Evolutionary conservation across 2,888 invertebrate genomes (phyloP).

Genomic region (Corbicula japonica): DNA sequence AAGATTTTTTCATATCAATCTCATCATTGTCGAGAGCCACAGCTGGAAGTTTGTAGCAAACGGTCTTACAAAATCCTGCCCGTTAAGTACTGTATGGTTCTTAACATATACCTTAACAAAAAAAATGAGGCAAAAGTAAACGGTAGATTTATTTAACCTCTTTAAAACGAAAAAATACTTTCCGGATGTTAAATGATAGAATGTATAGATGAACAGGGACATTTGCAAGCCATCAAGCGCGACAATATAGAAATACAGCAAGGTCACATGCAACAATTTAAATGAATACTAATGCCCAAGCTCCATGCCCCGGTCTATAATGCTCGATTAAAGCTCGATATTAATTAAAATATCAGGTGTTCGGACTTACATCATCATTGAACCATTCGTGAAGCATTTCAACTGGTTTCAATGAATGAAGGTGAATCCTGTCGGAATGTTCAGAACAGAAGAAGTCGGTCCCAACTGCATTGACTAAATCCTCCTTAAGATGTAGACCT

Average conservation of each 20-base stretch:
- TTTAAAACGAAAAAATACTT: no score
- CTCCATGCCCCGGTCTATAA: not conserved
- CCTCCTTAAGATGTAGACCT: constrained; percentile 30
- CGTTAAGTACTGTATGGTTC: no score
- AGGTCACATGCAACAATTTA: not conserved
- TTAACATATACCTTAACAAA: no score
- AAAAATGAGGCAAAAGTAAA: no score
- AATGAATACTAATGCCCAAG: not conserved
- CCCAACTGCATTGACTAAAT: not conserved
- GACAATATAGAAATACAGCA: not conserved
- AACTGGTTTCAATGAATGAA: constrained; percentile 28
- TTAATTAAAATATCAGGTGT: not conserved
- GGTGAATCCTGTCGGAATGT: constrained; percentile 33
- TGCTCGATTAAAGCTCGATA: not conserved
- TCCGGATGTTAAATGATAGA: not conserved
- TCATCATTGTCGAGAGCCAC: no score
- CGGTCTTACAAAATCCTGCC: no score
- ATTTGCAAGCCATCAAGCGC: not conserved
- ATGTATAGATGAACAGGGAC: not conserved
- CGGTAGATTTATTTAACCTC: no score
- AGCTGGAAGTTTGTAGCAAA: no score
- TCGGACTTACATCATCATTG: constrained; percentile 36
- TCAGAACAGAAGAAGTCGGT: constrained; percentile 38
- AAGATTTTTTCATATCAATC: no score
- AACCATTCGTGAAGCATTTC: constrained; percentile 52